A percentile compares a stretch with the other conserved stretches of the same genome.
These are phyloP conservation scores for Oxyruncus cristatus DNA, from an alignment of 2,113 vertebrate genomes.

Conservation along the genomic window DNA sequence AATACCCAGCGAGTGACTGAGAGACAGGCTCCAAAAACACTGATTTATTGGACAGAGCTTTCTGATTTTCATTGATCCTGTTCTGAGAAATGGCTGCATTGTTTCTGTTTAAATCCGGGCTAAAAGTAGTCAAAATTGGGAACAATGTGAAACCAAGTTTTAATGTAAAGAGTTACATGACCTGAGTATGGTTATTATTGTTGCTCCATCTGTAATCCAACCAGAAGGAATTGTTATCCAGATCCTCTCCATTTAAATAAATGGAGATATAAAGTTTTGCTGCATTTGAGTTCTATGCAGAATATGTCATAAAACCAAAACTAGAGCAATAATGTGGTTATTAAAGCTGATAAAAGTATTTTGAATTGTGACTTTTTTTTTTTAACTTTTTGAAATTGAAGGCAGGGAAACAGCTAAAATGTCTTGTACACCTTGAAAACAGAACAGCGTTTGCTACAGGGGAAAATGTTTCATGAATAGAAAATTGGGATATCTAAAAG, in stretches of 20 bases:
- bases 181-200: not conserved
- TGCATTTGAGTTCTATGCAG: not conserved
- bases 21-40: not conserved
- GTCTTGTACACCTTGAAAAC: not conserved
- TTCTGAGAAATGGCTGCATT: not conserved
- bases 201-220: fast-evolving
- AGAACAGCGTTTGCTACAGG: not conserved
- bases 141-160: fast-evolving
- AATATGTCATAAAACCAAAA: not conserved
- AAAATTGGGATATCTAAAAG: not conserved
- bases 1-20: not conserved
- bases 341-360: not conserved
- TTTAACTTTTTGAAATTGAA: not conserved
- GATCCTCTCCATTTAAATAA: not conserved
- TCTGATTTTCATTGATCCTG: not conserved
- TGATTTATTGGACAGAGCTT: not conserved
- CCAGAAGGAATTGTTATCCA: not conserved
- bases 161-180: not conserved
- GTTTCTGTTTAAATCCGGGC: not conserved
- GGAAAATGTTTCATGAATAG: not conserved
- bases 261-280: not conserved
- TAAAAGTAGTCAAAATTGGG: not conserved
- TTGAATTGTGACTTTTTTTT: not conserved
- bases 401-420: not conserved
- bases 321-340: not conserved